Percentiles rank a stretch among this genome's conserved stretches.
Conservation (phyloP, 2,888 invertebrate species). For the Cremastinae sp. region DNA sequence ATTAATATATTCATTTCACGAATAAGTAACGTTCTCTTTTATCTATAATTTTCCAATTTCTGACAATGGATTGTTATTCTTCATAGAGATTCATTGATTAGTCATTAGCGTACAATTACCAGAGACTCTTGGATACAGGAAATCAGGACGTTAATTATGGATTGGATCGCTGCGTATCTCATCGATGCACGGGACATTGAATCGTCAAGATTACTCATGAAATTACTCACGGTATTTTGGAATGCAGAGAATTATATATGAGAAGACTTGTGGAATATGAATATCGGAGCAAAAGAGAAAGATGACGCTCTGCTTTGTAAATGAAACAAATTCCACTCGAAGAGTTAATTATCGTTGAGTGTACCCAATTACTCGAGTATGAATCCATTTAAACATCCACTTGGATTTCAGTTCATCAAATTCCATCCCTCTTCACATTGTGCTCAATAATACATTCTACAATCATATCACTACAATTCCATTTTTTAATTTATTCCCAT, state of each 20-base stretch:
- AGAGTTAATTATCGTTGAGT: slow-evolving; percentile 57
- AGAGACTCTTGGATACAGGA: not conserved
- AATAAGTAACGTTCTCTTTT: too few species aligned
- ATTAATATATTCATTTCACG: too few species aligned
- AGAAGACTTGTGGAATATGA: slow-evolving; percentile 2
- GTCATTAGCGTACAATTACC: not conserved
- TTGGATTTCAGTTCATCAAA: not conserved
- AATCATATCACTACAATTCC: too few species aligned
- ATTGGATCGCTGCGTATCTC: slow-evolving; percentile 1
- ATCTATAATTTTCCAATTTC: too few species aligned
- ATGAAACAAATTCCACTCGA: slow-evolving; percentile 53
- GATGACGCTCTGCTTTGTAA: slow-evolving; percentile 3
- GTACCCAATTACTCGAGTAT: slow-evolving; percentile 54
- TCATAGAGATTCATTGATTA: not conserved
- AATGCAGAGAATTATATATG: slow-evolving; percentile 1
- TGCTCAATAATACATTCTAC: too few species aligned
- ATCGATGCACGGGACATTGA: not conserved
- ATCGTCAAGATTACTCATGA: slow-evolving; percentile 25
- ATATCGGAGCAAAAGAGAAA: slow-evolving; percentile 1
- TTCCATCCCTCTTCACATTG: not conserved
- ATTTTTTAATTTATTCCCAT: not conserved
- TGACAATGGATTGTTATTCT: not conserved
- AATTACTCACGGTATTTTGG: slow-evolving; percentile 23
- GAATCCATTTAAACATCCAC: slow-evolving; percentile 26
- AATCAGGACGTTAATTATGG: not conserved